Conservation (phyloP, 2,797 vertebrate species). For the Cephalopachus bancanus region DNA sequence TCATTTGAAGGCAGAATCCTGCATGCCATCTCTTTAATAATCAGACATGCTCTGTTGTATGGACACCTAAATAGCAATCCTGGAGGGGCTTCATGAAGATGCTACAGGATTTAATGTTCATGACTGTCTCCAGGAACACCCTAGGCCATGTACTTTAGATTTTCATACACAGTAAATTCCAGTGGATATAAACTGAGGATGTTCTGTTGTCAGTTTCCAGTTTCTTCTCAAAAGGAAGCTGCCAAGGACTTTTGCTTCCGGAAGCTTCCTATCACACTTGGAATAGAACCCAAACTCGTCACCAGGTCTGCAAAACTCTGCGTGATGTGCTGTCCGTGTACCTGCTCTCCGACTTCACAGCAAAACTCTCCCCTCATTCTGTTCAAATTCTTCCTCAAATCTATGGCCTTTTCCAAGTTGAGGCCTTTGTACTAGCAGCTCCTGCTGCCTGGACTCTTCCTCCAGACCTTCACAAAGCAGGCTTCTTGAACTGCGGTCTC, state of each 20-base stretch:
- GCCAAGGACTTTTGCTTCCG: not conserved
- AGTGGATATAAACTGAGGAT: not conserved
- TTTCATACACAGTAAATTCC: not conserved
- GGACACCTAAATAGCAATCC: not conserved
- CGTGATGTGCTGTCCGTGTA: fast-evolving
- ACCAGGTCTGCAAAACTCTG: not conserved
- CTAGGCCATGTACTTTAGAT: fast-evolving
- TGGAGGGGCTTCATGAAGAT: too few species aligned
- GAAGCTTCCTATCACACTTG: not conserved
- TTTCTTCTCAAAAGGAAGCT: not conserved
- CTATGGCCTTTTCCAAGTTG: too few species aligned
- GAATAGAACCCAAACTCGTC: not conserved
- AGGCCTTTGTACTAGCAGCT: not conserved
- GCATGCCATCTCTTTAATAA: not conserved
- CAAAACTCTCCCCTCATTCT: fast-evolving
- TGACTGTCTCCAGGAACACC: not conserved
- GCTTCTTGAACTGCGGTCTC: fast-evolving
- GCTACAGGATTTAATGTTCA: not conserved
- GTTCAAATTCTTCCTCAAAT: not conserved
- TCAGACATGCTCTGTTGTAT: not conserved
- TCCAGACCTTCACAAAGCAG: not conserved
- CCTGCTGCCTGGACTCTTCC: not conserved
- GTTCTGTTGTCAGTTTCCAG: not conserved
- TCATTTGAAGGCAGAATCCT: not conserved
- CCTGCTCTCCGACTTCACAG: not conserved